Evolutionary conservation across 2,888 invertebrate genomes (phyloP).

Genomic region (Pristionchus mayeri): DNA sequence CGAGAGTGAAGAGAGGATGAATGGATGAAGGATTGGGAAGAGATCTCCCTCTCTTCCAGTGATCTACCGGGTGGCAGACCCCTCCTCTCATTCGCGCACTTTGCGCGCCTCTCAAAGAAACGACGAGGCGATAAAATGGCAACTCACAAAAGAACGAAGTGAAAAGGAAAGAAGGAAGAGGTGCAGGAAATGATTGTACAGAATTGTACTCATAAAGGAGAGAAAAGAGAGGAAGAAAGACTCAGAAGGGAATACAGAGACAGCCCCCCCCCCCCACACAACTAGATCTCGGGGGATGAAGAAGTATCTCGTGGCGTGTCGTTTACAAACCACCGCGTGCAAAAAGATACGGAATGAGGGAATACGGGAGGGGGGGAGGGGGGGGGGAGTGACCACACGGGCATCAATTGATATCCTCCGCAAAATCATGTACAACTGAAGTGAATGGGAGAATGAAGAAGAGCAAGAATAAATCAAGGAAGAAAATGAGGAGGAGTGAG

Average conservation of each 20-base stretch:
- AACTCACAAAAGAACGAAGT: neutral
- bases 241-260: neutral
- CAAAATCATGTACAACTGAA: no score
- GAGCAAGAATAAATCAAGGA: neutral
- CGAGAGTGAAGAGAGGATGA: neutral
- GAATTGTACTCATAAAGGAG: neutral
- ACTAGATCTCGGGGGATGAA: neutral
- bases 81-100: neutral
- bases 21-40: neutral
- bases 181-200: constrained; percentile 5
- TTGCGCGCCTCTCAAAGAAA: constrained; percentile 1
- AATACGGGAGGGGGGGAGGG: neutral
- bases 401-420: no score
- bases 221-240: neutral
- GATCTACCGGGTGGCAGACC: neutral
- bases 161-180: neutral
- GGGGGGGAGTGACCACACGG: no score
- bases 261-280: no score
- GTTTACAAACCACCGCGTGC: neutral
- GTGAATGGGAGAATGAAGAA: neutral
- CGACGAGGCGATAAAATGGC: constrained; percentile 22
- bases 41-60: neutral
- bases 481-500: neutral
- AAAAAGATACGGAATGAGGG: neutral
- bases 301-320: neutral